phyloP scores from a whole-genome alignment of 2,888 invertebrate species.

The Apantesis nais region DNA sequence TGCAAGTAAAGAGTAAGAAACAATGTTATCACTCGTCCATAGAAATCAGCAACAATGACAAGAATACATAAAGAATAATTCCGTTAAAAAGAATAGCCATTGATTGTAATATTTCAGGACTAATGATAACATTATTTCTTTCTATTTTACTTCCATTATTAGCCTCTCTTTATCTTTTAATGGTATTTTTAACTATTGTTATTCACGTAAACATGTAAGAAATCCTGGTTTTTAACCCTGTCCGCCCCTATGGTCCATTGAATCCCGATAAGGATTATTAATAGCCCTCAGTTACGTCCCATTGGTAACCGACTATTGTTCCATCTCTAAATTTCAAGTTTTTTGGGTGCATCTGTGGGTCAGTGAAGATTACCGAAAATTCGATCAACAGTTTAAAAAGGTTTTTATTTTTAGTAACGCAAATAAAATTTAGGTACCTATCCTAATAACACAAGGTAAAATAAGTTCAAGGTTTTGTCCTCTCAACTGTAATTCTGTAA shows the following conservation, averaged over 20 bases:
- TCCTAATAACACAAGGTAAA: background rate
- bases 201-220: conserved; percentile 19
- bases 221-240: conserved; percentile 48
- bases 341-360: conserved; percentile 43
- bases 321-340: conserved; percentile 42
- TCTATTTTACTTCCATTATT: background rate
- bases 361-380: conserved; percentile 10
- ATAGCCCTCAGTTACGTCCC: conserved; percentile 61
- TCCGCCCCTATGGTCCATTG: conserved; percentile 64
- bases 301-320: conserved; percentile 53
- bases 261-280: conserved; percentile 76
- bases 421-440: background rate
- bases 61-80: too few species aligned
- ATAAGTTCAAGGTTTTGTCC: background rate
- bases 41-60: background rate
- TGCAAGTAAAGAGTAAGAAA: background rate
- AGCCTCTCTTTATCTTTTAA: background rate
- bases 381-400: background rate
- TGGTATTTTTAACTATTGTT: conserved; percentile 10
- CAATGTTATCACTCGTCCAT: background rate
- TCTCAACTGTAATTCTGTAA: background rate
- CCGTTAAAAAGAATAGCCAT: background rate
- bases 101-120: too few species aligned
- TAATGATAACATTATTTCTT: background rate
- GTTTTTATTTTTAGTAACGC: background rate